phyloP scores from a whole-genome alignment of 2,113 vertebrate species.

The Anarrhichthys ocellatus region DNA sequence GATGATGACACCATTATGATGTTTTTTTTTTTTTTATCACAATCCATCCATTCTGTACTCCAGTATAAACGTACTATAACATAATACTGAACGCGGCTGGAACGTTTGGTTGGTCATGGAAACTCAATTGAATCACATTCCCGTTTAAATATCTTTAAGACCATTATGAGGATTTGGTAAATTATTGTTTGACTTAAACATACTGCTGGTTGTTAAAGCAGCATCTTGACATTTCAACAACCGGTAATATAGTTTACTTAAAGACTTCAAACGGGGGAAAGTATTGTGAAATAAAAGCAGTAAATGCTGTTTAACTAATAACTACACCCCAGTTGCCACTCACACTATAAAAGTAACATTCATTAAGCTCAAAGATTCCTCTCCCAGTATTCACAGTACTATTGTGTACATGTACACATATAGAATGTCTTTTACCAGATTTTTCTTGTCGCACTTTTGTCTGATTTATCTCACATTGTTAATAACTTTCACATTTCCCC shows the following conservation, averaged over 20 bases:
- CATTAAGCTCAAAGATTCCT: slow-evolving; percentile 32
- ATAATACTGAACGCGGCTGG: neutral
- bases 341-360: slow-evolving; percentile 59
- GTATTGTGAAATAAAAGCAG: slow-evolving; percentile 22
- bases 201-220: neutral
- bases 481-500: neutral
- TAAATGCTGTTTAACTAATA: neutral
- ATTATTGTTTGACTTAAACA: neutral
- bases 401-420: slow-evolving; percentile 3
- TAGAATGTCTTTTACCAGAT: neutral
- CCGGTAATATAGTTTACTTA: neutral
- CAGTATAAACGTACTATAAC: neutral
- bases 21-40: neutral
- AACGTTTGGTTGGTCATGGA: slow-evolving; percentile 9
- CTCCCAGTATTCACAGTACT: slow-evolving; percentile 21
- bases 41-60: neutral
- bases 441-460: slow-evolving; percentile 8
- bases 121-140: neutral
- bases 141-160: neutral
- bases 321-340: neutral
- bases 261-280: neutral
- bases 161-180: neutral
- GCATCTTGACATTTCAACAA: neutral
- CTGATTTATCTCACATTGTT: slow-evolving; percentile 7
- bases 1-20: neutral